Percentiles rank a stretch among this genome's conserved stretches.
These are phyloP conservation scores for Halyomorpha halys DNA, from an alignment of 1,140 invertebrate genomes.

Conservation along the genomic window DNA sequence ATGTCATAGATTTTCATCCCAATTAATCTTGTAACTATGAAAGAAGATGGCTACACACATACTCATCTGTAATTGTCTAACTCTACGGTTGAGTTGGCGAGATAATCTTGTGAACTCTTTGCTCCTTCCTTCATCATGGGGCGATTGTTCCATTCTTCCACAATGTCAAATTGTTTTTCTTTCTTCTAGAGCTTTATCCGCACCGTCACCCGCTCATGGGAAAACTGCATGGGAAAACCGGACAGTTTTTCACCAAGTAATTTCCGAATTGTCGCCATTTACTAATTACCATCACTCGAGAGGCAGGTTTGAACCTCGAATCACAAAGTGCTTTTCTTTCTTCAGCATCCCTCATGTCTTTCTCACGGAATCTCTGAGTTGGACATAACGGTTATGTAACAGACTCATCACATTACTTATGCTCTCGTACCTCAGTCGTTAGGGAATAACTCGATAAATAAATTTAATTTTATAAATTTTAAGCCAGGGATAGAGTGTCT, in stretches of 20 bases:
- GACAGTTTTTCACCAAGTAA: not conserved
- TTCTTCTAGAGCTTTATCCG: not conserved
- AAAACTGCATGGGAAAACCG: not conserved
- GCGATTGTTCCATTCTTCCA: constrained; percentile 6
- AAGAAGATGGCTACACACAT: not conserved
- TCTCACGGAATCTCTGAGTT: too few species aligned
- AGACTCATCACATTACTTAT: too few species aligned
- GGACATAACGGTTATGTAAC: too few species aligned
- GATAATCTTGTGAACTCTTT: constrained; percentile 13
- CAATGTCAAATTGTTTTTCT: not conserved
- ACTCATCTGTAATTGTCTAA: not conserved
- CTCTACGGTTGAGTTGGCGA: not conserved
- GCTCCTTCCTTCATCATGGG: not conserved
- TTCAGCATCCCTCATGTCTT: too few species aligned
- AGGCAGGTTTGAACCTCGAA: too few species aligned
- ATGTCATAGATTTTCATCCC: not conserved
- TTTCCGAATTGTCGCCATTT: not conserved
- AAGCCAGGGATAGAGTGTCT: too few species aligned
- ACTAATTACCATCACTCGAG: too few species aligned
- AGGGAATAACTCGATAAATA: too few species aligned
- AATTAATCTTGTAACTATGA: not conserved
- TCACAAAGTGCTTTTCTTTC: too few species aligned
- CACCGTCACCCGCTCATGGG: not conserved
- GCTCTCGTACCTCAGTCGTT: too few species aligned
- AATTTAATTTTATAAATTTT: too few species aligned